Base-by-base conservation (phyloP, 2,113 vertebrate species). In the Symphodus melops region DNA sequence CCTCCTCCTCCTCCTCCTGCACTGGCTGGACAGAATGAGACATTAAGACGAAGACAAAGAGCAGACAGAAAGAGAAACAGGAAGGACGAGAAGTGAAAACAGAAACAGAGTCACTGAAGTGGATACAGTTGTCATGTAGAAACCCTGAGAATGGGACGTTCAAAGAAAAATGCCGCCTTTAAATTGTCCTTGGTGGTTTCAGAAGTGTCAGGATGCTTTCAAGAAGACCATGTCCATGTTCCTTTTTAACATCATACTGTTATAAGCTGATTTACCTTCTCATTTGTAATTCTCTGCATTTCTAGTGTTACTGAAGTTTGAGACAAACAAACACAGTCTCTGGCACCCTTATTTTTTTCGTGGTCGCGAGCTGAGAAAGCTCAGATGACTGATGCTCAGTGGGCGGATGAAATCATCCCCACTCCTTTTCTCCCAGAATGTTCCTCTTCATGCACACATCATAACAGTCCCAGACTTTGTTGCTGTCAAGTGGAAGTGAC, bases 21-120 rank as follows among this genome's bases (percentile, higher is more conserved):
- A 7, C 28, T 2, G 25, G 54, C 2, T 42, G 57, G 66, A 77
- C 59, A 68, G 62, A 68, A 74, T 71, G 70, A 86, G 63, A 87
- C 65, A 84, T 46, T 55, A 57, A 72, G 65, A 57, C 44, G 54
- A 33, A 65, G 70, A 39, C n/a, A 59, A 37, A 62, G 28, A 28
- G 36, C 19, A 54, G 5, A 28, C 10, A 62, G 33, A 61, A 4
- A 54, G n/a, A 56, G 23, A 48, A 16, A 42, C 20, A 16, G 16
- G 11, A 6, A 36, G 19, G 55, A 25, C 53, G 9, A 48, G 36
- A 49, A 70, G 28, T 25, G 49, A 20, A 61, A 57, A 21, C 36
- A 23, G 61, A 60, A 68, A 60, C 44, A 4, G 33, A 13, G 36
- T 44, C 33, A 68, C 25, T 54, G 44, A 55, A 9, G 5, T 12